phyloP scores from a whole-genome alignment of 1,140 invertebrate genomes.

The Lasioglossum baleicum region DNA sequence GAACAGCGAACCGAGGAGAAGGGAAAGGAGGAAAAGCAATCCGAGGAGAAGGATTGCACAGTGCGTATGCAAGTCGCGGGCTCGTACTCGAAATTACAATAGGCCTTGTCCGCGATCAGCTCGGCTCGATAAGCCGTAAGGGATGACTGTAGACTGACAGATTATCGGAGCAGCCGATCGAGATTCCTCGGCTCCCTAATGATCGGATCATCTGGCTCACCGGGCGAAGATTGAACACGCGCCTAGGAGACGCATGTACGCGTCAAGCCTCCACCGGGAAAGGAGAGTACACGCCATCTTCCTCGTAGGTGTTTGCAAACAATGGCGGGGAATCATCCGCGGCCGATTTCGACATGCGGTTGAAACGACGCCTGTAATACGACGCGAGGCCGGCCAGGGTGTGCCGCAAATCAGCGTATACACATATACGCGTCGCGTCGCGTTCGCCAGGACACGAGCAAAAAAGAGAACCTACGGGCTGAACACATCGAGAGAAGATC shows the following conservation, averaged over 20 bases:
- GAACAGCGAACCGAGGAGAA: too few relatives aligned
- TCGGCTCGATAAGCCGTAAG: neutral
- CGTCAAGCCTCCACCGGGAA: conserved; percentile 22
- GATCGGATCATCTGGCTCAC: conserved; percentile 49
- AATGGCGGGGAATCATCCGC: conserved; percentile 58
- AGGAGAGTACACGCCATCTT: conserved; percentile 31
- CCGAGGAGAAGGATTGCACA: neutral
- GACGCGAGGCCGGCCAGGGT: conserved; percentile 51
- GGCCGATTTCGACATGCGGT: conserved; percentile 54
- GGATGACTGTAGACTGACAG: neutral
- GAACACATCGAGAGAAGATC: neutral
- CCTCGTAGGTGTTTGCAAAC: conserved; percentile 63
- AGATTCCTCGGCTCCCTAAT: conserved; percentile 29
- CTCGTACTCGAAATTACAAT: neutral
- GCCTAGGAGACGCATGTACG: conserved; percentile 19
- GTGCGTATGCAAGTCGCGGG: neutral
- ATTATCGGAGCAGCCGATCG: conserved; percentile 21
- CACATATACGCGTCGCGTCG: neutral
- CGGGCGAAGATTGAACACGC: conserved; percentile 27
- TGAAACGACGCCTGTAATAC: conserved; percentile 48
- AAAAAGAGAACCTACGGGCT: conserved; percentile 4
- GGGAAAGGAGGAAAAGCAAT: neutral
- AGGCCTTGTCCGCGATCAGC: neutral
- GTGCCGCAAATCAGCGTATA: conserved; percentile 48
- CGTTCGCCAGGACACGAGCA: neutral